phyloP scores from a whole-genome alignment of 1,140 invertebrate genomes.

The Nasonia vitripennis region DNA sequence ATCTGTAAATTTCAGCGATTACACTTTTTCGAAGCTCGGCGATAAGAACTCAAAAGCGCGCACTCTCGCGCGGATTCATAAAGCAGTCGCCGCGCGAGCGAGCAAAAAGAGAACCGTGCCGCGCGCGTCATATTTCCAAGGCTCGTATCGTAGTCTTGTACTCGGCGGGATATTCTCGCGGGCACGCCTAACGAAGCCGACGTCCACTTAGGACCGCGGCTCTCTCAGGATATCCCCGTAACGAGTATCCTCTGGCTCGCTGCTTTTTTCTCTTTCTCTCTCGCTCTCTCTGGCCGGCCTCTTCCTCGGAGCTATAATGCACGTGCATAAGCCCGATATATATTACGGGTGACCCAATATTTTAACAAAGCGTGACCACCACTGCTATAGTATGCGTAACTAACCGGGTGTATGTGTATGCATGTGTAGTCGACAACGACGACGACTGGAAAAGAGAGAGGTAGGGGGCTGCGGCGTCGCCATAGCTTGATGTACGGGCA shows the following conservation, averaged over 20 bases:
- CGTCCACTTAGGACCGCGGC: slow-evolving; percentile 61
- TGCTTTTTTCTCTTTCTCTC: not conserved
- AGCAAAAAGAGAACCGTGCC: not conserved
- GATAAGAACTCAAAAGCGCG: not conserved
- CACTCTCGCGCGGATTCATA: not conserved
- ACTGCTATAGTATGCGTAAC: slow-evolving; percentile 63
- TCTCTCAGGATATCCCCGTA: slow-evolving; percentile 62
- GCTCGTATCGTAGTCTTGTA: not conserved
- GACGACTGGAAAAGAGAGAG: slow-evolving; percentile 25
- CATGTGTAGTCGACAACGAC: slow-evolving; percentile 44
- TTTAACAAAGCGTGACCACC: slow-evolving; percentile 69
- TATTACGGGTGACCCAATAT: slow-evolving; percentile 67
- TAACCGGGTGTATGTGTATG: slow-evolving; percentile 58
- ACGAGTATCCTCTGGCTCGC: slow-evolving; percentile 56
- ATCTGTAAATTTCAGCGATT: slow-evolving; percentile 16
- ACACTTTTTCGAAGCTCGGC: slow-evolving; percentile 12
- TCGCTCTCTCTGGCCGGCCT: not conserved
- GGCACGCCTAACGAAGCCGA: slow-evolving; percentile 67
- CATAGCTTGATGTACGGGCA: slow-evolving; percentile 70
- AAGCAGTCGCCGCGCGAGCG: not conserved
- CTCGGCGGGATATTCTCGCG: slow-evolving; percentile 21
- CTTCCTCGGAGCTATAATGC: slow-evolving; percentile 18
- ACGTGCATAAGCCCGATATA: slow-evolving; percentile 35
- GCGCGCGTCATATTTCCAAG: not conserved
- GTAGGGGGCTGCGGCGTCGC: slow-evolving; percentile 44